A percentile compares a stretch with the other conserved stretches of the same genome.
phyloP scores from a whole-genome alignment of 1,140 invertebrate genomes.

The Drosophila pallidifrons region DNA sequence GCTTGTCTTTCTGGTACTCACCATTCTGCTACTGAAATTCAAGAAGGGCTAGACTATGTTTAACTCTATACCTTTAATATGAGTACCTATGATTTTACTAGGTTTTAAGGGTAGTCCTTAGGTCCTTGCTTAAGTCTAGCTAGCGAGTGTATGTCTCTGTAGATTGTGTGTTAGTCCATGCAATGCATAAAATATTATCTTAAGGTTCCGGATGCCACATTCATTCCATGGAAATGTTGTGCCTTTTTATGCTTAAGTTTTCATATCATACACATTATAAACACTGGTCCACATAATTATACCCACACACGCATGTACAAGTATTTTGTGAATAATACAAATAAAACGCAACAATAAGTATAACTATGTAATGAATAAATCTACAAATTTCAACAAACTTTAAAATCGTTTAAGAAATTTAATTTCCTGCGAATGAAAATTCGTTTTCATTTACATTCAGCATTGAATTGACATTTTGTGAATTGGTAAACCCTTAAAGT shows the following conservation, averaged over 20 bases:
- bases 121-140: constrained; percentile 42
- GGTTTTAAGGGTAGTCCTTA: constrained; percentile 72
- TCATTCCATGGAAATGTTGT: constrained; percentile 62
- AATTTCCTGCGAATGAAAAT: neutral
- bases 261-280: constrained; percentile 21
- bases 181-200: neutral
- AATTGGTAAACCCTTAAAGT: constrained; percentile 3
- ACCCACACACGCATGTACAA: constrained; percentile 12
- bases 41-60: constrained; percentile 89
- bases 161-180: constrained; percentile 43
- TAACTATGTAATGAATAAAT: constrained; percentile 11
- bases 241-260: constrained; percentile 70
- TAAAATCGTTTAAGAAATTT: neutral
- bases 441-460: constrained; percentile 2
- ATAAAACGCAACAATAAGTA: constrained; percentile 4
- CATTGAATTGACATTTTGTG: constrained; percentile 16
- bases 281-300: constrained; percentile 23
- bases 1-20: constrained; percentile 91
- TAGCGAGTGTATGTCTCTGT: constrained; percentile 48
- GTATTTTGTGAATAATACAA: constrained; percentile 26
- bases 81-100: constrained; percentile 73
- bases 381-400: neutral
- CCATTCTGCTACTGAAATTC: constrained; percentile 92
- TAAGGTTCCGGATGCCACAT: constrained; percentile 73
- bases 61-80: neutral